A percentile compares a stretch with the other conserved stretches of the same genome.
These are phyloP conservation scores for Toxotes lorentzi DNA, from an alignment of 2,797 vertebrate genomes.

Conservation along the genomic window DNA sequence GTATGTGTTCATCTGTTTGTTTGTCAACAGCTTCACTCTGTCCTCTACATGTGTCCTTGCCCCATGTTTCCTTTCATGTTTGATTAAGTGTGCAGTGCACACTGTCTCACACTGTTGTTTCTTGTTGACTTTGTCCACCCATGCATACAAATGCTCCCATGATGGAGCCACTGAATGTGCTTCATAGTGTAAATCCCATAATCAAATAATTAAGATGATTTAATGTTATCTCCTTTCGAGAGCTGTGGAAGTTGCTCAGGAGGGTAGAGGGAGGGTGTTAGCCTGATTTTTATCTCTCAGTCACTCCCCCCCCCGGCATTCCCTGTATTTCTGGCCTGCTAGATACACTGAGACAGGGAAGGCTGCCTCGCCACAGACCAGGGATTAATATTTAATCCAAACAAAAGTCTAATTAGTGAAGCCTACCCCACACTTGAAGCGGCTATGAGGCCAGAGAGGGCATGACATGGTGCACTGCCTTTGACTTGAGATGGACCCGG, in stretches of 20 bases:
- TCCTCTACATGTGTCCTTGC: slow-evolving; percentile 40
- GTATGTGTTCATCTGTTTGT: not conserved
- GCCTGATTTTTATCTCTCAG: slow-evolving; percentile 51
- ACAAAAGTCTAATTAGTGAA: slow-evolving; percentile 77
- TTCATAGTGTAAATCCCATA: slow-evolving; percentile 34
- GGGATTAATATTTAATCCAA: slow-evolving; percentile 77
- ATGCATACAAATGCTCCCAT: slow-evolving; percentile 47
- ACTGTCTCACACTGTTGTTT: not conserved
- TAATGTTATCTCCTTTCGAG: slow-evolving; percentile 50
- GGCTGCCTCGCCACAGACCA: slow-evolving; percentile 45
- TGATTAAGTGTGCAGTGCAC: slow-evolving; percentile 4
- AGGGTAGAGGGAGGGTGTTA: slow-evolving; percentile 32
- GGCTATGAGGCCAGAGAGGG: slow-evolving; percentile 26
- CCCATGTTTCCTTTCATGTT: slow-evolving; percentile 18
- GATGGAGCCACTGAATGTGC: slow-evolving; percentile 31
- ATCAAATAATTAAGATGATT: slow-evolving; percentile 61
- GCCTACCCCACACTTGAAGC: slow-evolving; percentile 37
- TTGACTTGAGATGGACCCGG: slow-evolving; percentile 29
- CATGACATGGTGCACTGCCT: slow-evolving; percentile 27
- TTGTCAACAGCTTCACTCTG: not conserved
- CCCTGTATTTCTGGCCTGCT: slow-evolving; percentile 34
- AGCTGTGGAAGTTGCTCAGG: slow-evolving; percentile 31
- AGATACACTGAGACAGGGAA: slow-evolving; percentile 54
- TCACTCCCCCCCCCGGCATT: slow-evolving; percentile 23
- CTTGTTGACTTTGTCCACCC: slow-evolving; percentile 24